phyloP scores from a whole-genome alignment of 2,113 vertebrate genomes.

The Phylloscopus whistleri region DNA sequence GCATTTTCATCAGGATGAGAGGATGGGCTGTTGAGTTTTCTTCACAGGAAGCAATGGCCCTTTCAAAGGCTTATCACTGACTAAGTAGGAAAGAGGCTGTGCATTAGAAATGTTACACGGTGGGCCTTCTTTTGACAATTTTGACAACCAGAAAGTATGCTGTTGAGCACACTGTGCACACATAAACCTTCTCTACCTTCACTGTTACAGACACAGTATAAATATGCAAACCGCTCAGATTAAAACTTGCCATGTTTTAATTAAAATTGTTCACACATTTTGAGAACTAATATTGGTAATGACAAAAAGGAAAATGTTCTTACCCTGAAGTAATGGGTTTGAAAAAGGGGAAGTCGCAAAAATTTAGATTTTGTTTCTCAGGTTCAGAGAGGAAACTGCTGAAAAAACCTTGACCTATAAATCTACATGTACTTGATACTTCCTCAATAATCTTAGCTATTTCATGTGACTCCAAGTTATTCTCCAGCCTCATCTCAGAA shows the following conservation, averaged over 20 bases:
- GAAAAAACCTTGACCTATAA: background rate
- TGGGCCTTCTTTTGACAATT: background rate
- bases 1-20: constrained; percentile 17
- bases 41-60: background rate
- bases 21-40: background rate
- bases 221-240: background rate
- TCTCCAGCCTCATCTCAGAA: background rate
- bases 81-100: background rate
- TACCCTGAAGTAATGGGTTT: background rate
- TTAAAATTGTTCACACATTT: background rate
- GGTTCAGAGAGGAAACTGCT: background rate
- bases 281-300: background rate
- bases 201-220: background rate
- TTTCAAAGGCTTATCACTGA: background rate
- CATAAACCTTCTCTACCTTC: background rate
- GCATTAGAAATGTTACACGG: background rate
- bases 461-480: background rate
- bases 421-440: background rate
- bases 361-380: background rate
- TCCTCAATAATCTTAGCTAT: background rate
- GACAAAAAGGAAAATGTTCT: background rate
- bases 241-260: background rate
- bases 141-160: background rate
- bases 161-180: background rate
- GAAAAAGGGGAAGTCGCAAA: background rate